Evolutionary conservation across 1,140 invertebrate genomes (phyloP).

Genomic region (Leptonema lineaticorne): DNA sequence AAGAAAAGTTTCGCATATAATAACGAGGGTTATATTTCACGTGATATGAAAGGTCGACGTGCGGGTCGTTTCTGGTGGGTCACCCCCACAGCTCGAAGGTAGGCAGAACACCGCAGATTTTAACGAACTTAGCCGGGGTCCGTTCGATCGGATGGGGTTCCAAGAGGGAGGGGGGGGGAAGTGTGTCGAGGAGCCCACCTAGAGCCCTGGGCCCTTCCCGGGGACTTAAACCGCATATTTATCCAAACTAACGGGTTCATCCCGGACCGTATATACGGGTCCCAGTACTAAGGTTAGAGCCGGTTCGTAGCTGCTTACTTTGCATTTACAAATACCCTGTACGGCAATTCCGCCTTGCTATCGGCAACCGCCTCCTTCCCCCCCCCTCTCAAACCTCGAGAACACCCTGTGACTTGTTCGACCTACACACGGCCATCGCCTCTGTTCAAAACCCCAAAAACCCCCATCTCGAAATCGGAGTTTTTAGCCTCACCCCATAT

Average conservation of each 20-base stretch:
- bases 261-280: constrained; percentile 24
- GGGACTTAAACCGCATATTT: constrained; percentile 33
- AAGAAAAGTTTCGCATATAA: constrained; percentile 19
- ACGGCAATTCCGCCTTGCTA: constrained; percentile 19
- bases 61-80: constrained; percentile 4
- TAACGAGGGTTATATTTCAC: constrained; percentile 20
- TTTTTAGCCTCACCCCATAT: neutral
- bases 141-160: neutral
- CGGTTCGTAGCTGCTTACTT: constrained; percentile 33
- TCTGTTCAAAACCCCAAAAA: neutral
- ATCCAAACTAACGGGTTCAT: constrained; percentile 36
- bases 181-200: neutral
- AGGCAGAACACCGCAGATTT: constrained; percentile 28
- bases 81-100: constrained; percentile 11
- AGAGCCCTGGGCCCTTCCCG: constrained; percentile 16
- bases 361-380: constrained; percentile 8
- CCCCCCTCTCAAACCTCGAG: neutral
- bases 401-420: too few relatives aligned
- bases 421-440: neutral
- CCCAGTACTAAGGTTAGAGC: constrained; percentile 21
- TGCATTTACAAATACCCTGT: constrained; percentile 35
- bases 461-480: neutral
- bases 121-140: constrained; percentile 34
- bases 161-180: neutral
- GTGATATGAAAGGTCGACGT: constrained; percentile 21